Conservation (phyloP, 2,797 vertebrate genomes). For the Malurus leucopterus region DNA sequence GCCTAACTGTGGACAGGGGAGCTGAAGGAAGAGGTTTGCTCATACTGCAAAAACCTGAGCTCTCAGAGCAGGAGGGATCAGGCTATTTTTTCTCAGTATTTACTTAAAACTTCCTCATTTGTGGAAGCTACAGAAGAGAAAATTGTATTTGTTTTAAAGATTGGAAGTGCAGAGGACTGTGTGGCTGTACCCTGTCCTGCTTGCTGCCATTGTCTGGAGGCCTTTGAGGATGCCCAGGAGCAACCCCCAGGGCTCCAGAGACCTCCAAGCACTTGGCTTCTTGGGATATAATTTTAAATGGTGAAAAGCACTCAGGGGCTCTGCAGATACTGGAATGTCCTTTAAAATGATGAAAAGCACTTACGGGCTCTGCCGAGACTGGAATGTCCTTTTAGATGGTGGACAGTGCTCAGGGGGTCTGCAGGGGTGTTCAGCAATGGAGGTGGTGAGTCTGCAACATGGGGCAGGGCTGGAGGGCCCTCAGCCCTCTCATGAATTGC, state of each 20-base stretch:
- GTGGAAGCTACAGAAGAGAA: neutral
- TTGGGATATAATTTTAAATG: neutral
- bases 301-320: rapidly evolving
- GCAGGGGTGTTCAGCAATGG: neutral
- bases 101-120: neutral
- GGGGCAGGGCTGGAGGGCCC: neutral
- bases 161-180: neutral
- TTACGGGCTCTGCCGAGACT: too few species aligned
- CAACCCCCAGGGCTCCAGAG: rapidly evolving
- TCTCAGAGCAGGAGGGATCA: neutral
- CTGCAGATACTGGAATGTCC: too few species aligned
- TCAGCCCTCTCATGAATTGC: neutral
- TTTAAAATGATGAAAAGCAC: too few species aligned
- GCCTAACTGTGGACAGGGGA: rapidly evolving
- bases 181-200: neutral
- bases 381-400: too few species aligned
- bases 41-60: neutral
- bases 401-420: too few species aligned
- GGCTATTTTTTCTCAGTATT: neutral
- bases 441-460: neutral
- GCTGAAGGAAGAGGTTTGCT: neutral
- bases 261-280: neutral
- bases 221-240: neutral
- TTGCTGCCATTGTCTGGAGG: neutral
- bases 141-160: neutral